Evolutionary conservation across 2,888 invertebrate genomes (phyloP), one percentile per base, ranked within the genome.

Genomic region (Suillia variegata): DNA sequence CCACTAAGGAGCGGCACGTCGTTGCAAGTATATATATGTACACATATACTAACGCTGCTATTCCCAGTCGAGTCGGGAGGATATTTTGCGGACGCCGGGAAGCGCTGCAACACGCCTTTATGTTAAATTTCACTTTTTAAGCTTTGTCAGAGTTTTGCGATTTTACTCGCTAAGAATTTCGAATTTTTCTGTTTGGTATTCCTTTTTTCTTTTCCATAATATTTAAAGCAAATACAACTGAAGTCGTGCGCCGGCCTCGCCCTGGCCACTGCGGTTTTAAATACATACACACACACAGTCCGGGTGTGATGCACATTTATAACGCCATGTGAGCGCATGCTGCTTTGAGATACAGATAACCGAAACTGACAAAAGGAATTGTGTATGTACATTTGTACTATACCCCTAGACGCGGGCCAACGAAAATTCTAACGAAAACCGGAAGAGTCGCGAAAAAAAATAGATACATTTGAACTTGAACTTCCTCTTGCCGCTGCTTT

Each of bases 81-180:
- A n/a, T n/a, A n/a, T n/a, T n/a, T n/a, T n/a, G n/a, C n/a, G n/a
- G n/a, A n/a, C n/a, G n/a, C n/a, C n/a, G n/a, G n/a, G n/a, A n/a
- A n/a, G n/a, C n/a, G n/a, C n/a, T n/a, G n/a, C n/a, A n/a, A n/a
- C n/a, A n/a, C n/a, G n/a, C n/a, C n/a, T n/a, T n/a, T n/a, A n/a
- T n/a, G n/a, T n/a, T 26, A 38, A 61, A 57, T 57, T 61, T 61
- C 61, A 61, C 61, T 61, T 61, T 61, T 61, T 50, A 61, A 45
- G 31, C 21, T 15, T 48, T 47, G 51, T 47, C 47, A 47, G 17
- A 26, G 26, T 26, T n/a, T n/a, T n/a, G n/a, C n/a, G n/a, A 26
- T 26, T 10, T 26, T 10, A 5, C 10, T 26, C 26, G 26, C 6
- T 26, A 10, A 10, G 10, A 26, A 26, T 26, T 26, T 10, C 26